Evolutionary conservation across 2,113 vertebrate species (phyloP).

Genomic region (Mesoclemmys tuberculata): DNA sequence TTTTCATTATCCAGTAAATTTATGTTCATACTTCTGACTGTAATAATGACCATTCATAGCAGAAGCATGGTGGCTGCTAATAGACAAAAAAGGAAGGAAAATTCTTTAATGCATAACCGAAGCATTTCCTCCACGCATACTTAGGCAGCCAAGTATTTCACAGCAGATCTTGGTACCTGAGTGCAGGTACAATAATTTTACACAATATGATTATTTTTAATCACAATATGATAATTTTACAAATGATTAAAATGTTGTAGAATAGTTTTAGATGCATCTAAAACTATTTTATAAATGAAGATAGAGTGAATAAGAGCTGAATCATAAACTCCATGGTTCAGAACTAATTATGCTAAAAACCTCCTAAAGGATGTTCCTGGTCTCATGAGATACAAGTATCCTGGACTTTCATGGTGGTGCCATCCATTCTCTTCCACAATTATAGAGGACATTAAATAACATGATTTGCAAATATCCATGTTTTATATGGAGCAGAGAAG

Average conservation of each 20-base stretch:
- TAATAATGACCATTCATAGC: conserved; percentile 90
- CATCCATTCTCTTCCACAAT: conserved; percentile 15
- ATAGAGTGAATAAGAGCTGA: conserved; percentile 66
- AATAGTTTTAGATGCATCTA: conserved; percentile 82
- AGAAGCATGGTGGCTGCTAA: conserved; percentile 85
- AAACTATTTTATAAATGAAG: conserved; percentile 81
- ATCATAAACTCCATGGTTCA: conserved; percentile 50
- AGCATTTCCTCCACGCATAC: conserved; percentile 76
- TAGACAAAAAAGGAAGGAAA: conserved; percentile 86
- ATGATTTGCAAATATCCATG: not conserved
- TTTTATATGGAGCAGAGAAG: not conserved
- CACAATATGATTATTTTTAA: too few species aligned
- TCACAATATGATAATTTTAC: too few species aligned
- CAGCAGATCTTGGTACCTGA: conserved; percentile 76
- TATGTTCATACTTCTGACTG: conserved; percentile 93
- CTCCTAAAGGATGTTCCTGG: conserved; percentile 14
- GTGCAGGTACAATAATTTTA: conserved; percentile 83
- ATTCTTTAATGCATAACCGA: conserved; percentile 85
- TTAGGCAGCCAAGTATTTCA: conserved; percentile 80
- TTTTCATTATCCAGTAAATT: conserved; percentile 94
- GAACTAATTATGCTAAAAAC: not conserved
- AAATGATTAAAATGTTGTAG: conserved; percentile 84
- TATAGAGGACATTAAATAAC: not conserved
- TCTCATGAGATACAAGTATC: not conserved
- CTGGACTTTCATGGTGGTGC: not conserved